Percentiles rank a stretch among this genome's conserved stretches.
Conservation (phyloP, 2,888 invertebrate species). For the Spilosoma lubricipeda region DNA sequence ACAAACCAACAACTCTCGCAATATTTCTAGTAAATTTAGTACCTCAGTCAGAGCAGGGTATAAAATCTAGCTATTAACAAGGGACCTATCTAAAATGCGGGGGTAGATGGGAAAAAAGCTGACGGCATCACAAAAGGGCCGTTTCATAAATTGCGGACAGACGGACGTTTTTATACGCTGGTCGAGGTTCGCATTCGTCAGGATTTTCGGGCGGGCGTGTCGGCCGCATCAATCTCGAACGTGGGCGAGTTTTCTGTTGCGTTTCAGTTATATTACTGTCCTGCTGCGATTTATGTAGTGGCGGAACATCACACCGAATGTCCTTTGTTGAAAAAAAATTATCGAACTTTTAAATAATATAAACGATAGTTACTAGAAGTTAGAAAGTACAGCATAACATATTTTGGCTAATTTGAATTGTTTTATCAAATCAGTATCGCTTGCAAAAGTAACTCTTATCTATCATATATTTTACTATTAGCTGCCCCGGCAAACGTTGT, state of each 20-base stretch:
- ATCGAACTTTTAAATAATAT: neutral
- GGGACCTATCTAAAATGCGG: slow-evolving; percentile 21
- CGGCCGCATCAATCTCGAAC: slow-evolving; percentile 49
- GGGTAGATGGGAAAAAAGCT: slow-evolving; percentile 26
- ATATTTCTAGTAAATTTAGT: neutral
- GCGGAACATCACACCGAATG: neutral
- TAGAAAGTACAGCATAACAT: neutral
- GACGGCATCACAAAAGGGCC: slow-evolving; percentile 57
- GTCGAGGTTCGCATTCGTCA: slow-evolving; percentile 56
- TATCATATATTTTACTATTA: too few relatives aligned
- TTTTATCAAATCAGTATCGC: neutral
- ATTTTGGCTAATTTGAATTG: neutral
- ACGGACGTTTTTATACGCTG: slow-evolving; percentile 60
- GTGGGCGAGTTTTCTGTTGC: slow-evolving; percentile 31
- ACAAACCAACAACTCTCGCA: neutral
- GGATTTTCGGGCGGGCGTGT: slow-evolving; percentile 44
- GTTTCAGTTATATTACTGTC: slow-evolving; percentile 41
- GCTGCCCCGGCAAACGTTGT: too few relatives aligned
- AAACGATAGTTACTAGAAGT: neutral
- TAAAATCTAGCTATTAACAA: slow-evolving; percentile 23
- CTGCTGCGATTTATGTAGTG: slow-evolving; percentile 19
- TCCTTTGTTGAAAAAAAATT: neutral
- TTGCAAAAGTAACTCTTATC: too few relatives aligned
- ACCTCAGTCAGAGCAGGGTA: neutral
- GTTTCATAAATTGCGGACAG: slow-evolving; percentile 64